Evolutionary conservation across 1,140 invertebrate species (phyloP).

Genomic region (Cydia fagiglandana): DNA sequence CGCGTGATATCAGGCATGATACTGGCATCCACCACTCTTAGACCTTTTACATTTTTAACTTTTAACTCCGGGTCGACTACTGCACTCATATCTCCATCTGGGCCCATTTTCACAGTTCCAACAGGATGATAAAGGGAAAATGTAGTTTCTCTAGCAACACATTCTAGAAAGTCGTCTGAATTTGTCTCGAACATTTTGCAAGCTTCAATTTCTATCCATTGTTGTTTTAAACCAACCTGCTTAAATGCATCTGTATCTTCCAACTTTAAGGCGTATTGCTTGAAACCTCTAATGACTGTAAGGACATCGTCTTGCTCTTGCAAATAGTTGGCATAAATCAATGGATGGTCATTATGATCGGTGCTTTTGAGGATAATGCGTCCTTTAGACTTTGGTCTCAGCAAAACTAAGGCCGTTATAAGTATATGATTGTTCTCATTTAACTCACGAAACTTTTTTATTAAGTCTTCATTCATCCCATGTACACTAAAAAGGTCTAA

Average conservation of each 20-base stretch:
- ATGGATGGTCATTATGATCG: conserved; percentile 80
- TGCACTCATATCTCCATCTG: conserved; percentile 73
- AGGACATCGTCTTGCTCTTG: conserved; percentile 75
- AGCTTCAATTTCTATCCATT: conserved; percentile 54
- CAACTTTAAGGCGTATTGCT: conserved; percentile 67
- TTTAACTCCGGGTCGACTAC: conserved; percentile 82
- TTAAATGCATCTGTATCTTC: conserved; percentile 70
- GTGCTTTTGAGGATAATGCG: conserved; percentile 75
- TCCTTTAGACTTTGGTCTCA: conserved; percentile 80
- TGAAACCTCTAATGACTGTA: conserved; percentile 79
- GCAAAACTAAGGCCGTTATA: conserved; percentile 57
- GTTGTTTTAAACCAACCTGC: conserved; percentile 53
- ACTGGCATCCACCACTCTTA: conserved; percentile 85
- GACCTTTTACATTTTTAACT: conserved; percentile 80
- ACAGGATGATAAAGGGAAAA: conserved; percentile 81
- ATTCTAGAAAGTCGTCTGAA: conserved; percentile 77
- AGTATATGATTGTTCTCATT: conserved; percentile 50
- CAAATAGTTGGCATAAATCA: conserved; percentile 84
- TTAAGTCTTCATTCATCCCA: conserved; percentile 44
- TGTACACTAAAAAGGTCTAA: conserved; percentile 48
- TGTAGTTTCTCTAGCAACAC: conserved; percentile 60
- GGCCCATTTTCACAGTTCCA: conserved; percentile 84
- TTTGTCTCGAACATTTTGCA: conserved; percentile 57
- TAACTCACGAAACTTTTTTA: conserved; percentile 43
- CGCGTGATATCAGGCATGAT: conserved; percentile 84